These are phyloP conservation scores for Anoplius nigerrimus DNA, from an alignment of 2,888 invertebrate species.

Conservation along the genomic window DNA sequence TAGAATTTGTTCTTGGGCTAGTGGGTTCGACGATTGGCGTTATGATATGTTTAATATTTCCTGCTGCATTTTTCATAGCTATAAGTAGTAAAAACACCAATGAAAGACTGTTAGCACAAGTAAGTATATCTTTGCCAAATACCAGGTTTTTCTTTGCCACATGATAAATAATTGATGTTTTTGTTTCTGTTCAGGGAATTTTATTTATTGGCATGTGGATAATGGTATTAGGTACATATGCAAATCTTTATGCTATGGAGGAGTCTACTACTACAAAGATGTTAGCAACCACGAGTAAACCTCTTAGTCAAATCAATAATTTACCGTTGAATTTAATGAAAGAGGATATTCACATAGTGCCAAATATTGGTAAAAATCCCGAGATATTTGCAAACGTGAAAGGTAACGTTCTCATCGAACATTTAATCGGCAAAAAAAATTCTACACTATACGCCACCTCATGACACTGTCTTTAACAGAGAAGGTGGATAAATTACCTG, in stretches of 20 bases:
- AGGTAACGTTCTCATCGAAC: constrained; percentile 41
- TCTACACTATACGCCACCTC: constrained; percentile 4
- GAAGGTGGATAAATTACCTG: constrained; percentile 37
- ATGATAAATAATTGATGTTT: background rate
- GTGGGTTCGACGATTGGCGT: constrained; percentile 97
- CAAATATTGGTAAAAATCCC: constrained; percentile 41
- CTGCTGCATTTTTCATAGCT: constrained; percentile 91
- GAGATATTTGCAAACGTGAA: constrained; percentile 47
- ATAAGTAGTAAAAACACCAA: constrained; percentile 90
- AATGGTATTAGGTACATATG: constrained; percentile 93
- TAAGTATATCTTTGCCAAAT: constrained; percentile 65
- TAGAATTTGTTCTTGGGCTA: constrained; percentile 94
- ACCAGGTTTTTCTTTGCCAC: background rate
- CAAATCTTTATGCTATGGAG: constrained; percentile 87
- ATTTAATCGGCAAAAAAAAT: too few species aligned
- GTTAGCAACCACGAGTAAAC: constrained; percentile 58
- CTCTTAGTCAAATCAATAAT: constrained; percentile 65
- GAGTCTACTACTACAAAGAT: constrained; percentile 74
- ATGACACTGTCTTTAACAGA: constrained; percentile 38
- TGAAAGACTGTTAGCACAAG: constrained; percentile 89
- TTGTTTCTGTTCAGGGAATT: constrained; percentile 78
- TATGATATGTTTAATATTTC: constrained; percentile 93
- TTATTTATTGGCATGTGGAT: constrained; percentile 89
- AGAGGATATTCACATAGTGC: constrained; percentile 53
- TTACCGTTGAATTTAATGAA: constrained; percentile 61